These are phyloP conservation scores for Hippoglossus hippoglossus DNA, from an alignment of 2,797 vertebrate genomes.

Conservation along the genomic window DNA sequence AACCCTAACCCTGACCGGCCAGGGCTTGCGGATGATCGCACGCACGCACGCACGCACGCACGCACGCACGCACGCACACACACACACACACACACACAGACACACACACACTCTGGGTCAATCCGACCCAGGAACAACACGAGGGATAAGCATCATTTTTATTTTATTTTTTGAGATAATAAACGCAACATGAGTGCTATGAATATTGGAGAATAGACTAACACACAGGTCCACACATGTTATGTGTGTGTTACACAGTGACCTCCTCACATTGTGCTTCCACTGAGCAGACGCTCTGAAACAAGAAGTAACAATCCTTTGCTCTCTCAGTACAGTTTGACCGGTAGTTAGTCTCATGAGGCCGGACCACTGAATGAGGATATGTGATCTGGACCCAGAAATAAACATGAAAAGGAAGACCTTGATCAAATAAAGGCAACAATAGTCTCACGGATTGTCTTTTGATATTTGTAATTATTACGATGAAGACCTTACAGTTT, in stretches of 20 bases:
- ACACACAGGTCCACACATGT: slow-evolving; percentile 16
- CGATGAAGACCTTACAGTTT: too few species aligned
- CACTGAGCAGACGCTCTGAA: slow-evolving; percentile 10
- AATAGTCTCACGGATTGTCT: slow-evolving; percentile 29
- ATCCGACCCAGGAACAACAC: too few species aligned
- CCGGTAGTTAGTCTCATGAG: neutral
- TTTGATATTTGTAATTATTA: neutral
- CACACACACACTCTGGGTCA: too few species aligned
- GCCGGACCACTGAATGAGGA: too few species aligned
- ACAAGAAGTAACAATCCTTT: slow-evolving; percentile 24
- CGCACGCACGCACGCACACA: too few species aligned
- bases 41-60: too few species aligned
- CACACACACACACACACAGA: too few species aligned
- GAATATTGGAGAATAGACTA: slow-evolving; percentile 10
- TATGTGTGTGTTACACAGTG: too few species aligned
- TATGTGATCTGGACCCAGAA: neutral
- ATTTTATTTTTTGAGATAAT: slow-evolving; percentile 54
- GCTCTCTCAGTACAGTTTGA: slow-evolving; percentile 18
- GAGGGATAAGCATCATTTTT: slow-evolving; percentile 66
- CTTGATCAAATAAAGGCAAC: neutral
- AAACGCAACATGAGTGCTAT: slow-evolving; percentile 43
- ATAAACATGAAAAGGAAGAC: slow-evolving; percentile 14
- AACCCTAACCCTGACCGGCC: too few species aligned
- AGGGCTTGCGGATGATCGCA: too few species aligned
- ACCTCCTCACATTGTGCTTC: slow-evolving; percentile 46